These are phyloP conservation scores for Melanotaenia duboulayi DNA, from an alignment of 2,113 vertebrate genomes.

Conservation along the genomic window DNA sequence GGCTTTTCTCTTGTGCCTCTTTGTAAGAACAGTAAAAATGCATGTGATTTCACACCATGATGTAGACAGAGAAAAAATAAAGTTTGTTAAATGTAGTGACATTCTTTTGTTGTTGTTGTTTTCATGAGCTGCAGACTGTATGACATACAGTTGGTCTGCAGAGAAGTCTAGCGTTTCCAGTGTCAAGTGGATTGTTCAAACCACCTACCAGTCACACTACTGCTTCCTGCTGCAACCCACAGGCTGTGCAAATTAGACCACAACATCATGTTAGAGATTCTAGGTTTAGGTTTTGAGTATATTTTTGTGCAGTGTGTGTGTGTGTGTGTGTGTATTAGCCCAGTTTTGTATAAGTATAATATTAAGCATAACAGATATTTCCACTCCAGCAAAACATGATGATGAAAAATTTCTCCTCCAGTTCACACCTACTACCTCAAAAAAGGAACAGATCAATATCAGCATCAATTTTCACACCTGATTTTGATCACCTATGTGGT, in stretches of 20 bases:
- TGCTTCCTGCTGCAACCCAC: conserved; percentile 25
- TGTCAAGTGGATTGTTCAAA: conserved; percentile 43
- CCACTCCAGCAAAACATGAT: conserved; percentile 38
- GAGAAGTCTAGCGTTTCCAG: conserved; percentile 13
- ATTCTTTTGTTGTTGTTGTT: no score
- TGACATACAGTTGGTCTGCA: neutral
- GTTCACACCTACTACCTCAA: conserved; percentile 34
- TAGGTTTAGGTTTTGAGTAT: conserved; percentile 15
- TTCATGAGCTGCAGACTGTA: no score
- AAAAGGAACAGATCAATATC: conserved; percentile 18
- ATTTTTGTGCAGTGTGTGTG: conserved; percentile 13
- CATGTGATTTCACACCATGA: no score
- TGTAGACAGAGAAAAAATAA: no score
- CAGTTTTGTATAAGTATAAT: conserved; percentile 25
- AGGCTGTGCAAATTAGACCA: conserved; percentile 44
- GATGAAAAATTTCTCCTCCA: conserved; percentile 40
- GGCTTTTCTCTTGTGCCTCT: no score
- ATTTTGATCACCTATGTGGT: conserved; percentile 2
- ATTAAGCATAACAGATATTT: conserved; percentile 40
- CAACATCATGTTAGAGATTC: conserved; percentile 24
- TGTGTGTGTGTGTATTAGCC: conserved; percentile 1
- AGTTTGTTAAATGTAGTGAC: no score
- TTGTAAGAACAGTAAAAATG: no score
- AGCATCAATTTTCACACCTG: conserved; percentile 36
- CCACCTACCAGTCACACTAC: conserved; percentile 19